A percentile compares a stretch with the other conserved stretches of the same genome.
These are phyloP conservation scores for Diadophis punctatus DNA, from an alignment of 2,113 vertebrate genomes.

Conservation along the genomic window DNA sequence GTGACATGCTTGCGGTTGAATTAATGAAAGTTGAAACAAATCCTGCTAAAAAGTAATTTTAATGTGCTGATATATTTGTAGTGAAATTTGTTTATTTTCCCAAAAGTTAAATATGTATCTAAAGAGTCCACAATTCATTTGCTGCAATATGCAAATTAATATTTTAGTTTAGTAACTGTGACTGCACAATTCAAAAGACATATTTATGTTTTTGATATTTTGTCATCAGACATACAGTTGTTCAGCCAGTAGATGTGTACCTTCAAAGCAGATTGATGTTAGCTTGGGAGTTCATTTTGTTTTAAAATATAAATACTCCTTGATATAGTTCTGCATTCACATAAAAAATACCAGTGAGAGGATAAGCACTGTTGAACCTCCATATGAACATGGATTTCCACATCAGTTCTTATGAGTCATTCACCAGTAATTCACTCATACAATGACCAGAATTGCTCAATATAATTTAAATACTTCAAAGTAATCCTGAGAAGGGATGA, in stretches of 20 bases:
- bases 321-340: background rate
- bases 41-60: background rate
- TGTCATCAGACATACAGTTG: conserved; percentile 17
- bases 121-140: background rate
- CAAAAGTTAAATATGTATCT: background rate
- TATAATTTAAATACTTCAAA: conserved; percentile 1
- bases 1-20: background rate
- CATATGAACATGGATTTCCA: background rate
- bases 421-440: background rate
- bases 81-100: background rate
- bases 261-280: background rate
- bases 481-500: background rate
- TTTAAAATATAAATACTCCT: background rate
- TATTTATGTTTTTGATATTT: conserved; percentile 18
- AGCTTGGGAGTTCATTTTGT: background rate
- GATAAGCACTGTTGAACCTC: background rate
- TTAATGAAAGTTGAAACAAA: too few relatives aligned
- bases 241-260: conserved; percentile 1
- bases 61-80: background rate
- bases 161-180: background rate
- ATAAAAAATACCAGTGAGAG: background rate
- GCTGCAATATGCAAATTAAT: background rate
- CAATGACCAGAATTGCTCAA: background rate
- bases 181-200: conserved; percentile 8
- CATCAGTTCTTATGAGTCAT: conserved; percentile 2